A percentile compares a stretch with the other conserved stretches of the same genome.
Conservation (phyloP, 2,888 invertebrate genomes). For the Hypena proboscidalis region DNA sequence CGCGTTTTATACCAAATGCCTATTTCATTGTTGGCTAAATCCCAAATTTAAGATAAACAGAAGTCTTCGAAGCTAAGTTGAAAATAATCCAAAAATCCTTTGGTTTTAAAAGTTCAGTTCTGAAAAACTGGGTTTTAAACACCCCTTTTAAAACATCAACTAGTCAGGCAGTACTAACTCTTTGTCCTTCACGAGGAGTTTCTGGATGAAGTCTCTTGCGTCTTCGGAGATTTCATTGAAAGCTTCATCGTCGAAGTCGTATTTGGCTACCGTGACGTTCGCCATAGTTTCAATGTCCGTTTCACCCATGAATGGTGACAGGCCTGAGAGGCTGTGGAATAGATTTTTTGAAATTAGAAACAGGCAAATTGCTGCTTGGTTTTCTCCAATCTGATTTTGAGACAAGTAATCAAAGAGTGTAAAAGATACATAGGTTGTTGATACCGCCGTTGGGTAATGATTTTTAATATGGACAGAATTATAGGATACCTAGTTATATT, state of each 20-base stretch:
- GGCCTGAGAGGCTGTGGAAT: constrained; percentile 91
- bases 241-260: constrained; percentile 98
- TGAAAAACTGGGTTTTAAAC: not conserved
- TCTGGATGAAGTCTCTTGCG: constrained; percentile 97
- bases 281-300: constrained; percentile 99
- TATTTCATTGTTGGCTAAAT: too few relatives aligned
- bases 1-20: too few relatives aligned
- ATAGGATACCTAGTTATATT: too few relatives aligned
- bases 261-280: constrained; percentile 98
- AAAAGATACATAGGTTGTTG: too few relatives aligned
- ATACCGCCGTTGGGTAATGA: too few relatives aligned
- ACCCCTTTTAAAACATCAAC: constrained; percentile 19
- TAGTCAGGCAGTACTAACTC: constrained; percentile 87
- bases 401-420: too few relatives aligned
- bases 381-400: too few relatives aligned
- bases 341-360: constrained; percentile 1
- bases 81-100: not conserved
- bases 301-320: constrained; percentile 99
- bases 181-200: constrained; percentile 96
- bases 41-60: too few relatives aligned
- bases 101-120: constrained; percentile 18
- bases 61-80: too few relatives aligned
- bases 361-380: too few relatives aligned
- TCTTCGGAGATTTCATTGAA: constrained; percentile 97
- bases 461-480: too few relatives aligned